Percentiles rank a stretch among this genome's conserved stretches.
These are phyloP conservation scores for Trematomus loennbergii DNA, from an alignment of 2,113 vertebrate genomes.

Conservation along the genomic window DNA sequence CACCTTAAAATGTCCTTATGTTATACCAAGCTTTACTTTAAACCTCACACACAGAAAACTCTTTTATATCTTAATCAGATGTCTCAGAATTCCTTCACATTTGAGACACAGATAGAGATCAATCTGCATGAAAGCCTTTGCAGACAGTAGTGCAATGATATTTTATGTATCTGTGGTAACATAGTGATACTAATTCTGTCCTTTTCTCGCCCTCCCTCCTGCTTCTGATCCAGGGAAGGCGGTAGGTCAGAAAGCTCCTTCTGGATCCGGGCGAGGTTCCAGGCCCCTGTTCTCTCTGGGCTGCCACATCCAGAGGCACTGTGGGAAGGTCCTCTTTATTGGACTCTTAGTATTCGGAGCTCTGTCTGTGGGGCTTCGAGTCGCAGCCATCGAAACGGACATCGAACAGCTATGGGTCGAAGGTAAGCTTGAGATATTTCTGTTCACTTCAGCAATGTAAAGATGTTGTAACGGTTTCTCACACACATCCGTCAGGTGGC, in stretches of 20 bases:
- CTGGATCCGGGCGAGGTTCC: constrained; percentile 95
- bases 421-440: constrained; percentile 87
- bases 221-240: constrained; percentile 85
- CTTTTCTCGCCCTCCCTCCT: constrained; percentile 60
- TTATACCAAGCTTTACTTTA: neutral
- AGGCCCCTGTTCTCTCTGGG: constrained; percentile 95
- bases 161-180: constrained; percentile 35
- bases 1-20: neutral
- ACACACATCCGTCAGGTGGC: neutral
- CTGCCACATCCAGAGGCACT: constrained; percentile 97
- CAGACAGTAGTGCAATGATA: neutral
- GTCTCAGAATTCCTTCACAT: neutral
- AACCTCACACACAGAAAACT: neutral
- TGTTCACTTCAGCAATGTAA: neutral
- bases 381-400: constrained; percentile 96
- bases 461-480: neutral
- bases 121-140: neutral
- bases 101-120: neutral
- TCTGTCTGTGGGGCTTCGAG: constrained; percentile 94
- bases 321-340: constrained; percentile 97
- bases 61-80: neutral
- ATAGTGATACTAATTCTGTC: constrained; percentile 41
- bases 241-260: constrained; percentile 91
- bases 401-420: constrained; percentile 98
- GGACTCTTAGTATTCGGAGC: constrained; percentile 96